Percentiles rank a stretch among this genome's conserved stretches.
Conservation (phyloP, 2,797 vertebrate species). For the Sebastes itinus region DNA sequence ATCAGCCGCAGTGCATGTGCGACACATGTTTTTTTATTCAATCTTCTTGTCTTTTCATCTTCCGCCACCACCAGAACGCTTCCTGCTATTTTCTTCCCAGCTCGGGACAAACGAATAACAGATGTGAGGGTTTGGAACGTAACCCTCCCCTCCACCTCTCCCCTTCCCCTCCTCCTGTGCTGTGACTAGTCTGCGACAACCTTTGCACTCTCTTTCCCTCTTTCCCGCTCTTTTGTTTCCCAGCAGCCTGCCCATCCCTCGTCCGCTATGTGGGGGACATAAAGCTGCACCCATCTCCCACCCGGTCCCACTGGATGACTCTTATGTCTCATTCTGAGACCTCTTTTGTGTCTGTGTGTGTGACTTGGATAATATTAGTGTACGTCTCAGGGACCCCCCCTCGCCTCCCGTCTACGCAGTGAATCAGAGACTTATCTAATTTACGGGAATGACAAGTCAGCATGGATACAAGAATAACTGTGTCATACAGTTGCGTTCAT, state of each 20-base stretch:
- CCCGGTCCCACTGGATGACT: conserved; percentile 35
- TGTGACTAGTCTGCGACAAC: conserved; percentile 77
- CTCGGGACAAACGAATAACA: conserved; percentile 97
- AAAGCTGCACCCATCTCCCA: conserved; percentile 70
- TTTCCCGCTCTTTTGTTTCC: conserved; percentile 57
- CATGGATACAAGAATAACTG: conserved; percentile 32
- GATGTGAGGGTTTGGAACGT: conserved; percentile 92
- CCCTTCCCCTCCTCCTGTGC: conserved; percentile 75
- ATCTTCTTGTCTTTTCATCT: conserved; percentile 95
- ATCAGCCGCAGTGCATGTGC: conserved; percentile 84
- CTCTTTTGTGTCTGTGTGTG: conserved; percentile 28
- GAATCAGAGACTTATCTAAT: conserved; percentile 41
- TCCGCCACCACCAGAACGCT: conserved; percentile 93
- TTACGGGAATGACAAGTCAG: conserved; percentile 47
- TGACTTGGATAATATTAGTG: conserved; percentile 31
- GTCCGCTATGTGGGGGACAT: conserved; percentile 73
- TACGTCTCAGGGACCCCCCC: not conserved
- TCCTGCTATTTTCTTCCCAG: conserved; percentile 97
- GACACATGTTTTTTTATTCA: conserved; percentile 92
- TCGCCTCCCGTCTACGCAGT: not conserved
- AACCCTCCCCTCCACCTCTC: conserved; percentile 86
- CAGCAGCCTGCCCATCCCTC: conserved; percentile 69
- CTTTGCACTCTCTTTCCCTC: conserved; percentile 66
- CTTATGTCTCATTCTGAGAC: conserved; percentile 17
- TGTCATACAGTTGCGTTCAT: conserved; percentile 31